Evolutionary conservation across 2,888 invertebrate genomes (phyloP), one percentile per base, ranked within the genome.

Genomic region (Eucriotettix oculatus): DNA sequence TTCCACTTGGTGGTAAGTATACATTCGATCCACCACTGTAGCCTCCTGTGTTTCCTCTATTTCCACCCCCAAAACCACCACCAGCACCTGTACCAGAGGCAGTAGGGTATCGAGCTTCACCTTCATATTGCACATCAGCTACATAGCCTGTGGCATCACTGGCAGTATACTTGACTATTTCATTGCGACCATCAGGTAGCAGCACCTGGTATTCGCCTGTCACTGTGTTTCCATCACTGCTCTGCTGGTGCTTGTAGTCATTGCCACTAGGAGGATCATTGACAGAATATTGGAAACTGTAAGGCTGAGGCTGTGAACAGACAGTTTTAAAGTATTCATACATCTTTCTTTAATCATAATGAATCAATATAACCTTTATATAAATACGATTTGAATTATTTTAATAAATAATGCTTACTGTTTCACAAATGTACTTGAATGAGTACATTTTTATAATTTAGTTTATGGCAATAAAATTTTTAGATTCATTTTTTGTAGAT

Each of bases 121-220:
- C 87, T 68, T 87, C 85, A 70, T 87, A 85, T 64, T 80, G 77
- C 10, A 91, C 90, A 76, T 90, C 89, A 66, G 92, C 92, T 69
- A 90, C 88, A 75, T 87, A 93, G 43, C 92, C 92, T 67, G 86
- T 87, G 71, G 89, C 88, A 90, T 91, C 91, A 70, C 91, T 90
- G 0, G 87, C 88, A 0, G 86, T 87, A 71, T 92, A 92, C 67
- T 85, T 85, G 9, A 91, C 91, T 63, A 91, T 81, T 75, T 92
- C 91, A 40, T 85, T 83, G 63, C 91, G 80, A 9, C 91, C 91
- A 71, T 92, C 91, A 9, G 91, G 91, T 65, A 92, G 74, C 53
- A 86, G 85, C 0, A 90, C 87, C 62, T 86, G 78, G 76, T 91
- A 92, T 71, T 90, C 89, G 29, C 91, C 92, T 56, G 83, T 80